Evolutionary conservation across 2,888 invertebrate species (phyloP).

Genomic region (Eupithecia exiguata): DNA sequence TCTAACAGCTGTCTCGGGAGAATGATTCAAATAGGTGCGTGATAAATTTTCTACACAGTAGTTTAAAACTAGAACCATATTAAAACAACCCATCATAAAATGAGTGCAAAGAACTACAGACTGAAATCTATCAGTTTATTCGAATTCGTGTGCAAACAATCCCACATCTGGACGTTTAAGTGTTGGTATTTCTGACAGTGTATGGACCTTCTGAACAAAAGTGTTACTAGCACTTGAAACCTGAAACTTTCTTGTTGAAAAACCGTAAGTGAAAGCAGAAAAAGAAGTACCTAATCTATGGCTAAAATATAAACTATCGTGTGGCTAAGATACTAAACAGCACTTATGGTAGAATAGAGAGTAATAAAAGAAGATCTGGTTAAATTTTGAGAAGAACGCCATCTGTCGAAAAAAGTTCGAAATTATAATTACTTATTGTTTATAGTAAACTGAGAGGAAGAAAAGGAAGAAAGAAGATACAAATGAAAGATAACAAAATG

Average conservation of each 20-base stretch:
- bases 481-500: conserved; percentile 11
- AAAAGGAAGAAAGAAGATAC: neutral
- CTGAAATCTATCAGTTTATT: conserved; percentile 49
- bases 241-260: neutral
- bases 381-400: conserved; percentile 4
- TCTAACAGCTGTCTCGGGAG: neutral
- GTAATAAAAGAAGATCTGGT: neutral
- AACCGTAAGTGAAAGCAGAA: neutral
- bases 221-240: neutral
- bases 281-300: neutral
- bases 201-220: conserved; percentile 7
- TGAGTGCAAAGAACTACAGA: conserved; percentile 50
- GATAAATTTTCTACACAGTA: neutral
- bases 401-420: conserved; percentile 15
- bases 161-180: conserved; percentile 61
- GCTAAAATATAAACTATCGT: neutral
- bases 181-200: conserved; percentile 60
- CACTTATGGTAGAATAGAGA: neutral
- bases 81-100: conserved; percentile 43
- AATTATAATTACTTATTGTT: neutral
- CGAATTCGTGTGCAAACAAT: conserved; percentile 52
- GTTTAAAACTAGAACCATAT: conserved; percentile 11
- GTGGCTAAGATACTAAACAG: neutral
- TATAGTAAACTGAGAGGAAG: neutral
- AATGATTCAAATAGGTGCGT: too few species aligned